phyloP scores from a whole-genome alignment of 2,888 invertebrate genomes.

The Synergus laeviventris region DNA sequence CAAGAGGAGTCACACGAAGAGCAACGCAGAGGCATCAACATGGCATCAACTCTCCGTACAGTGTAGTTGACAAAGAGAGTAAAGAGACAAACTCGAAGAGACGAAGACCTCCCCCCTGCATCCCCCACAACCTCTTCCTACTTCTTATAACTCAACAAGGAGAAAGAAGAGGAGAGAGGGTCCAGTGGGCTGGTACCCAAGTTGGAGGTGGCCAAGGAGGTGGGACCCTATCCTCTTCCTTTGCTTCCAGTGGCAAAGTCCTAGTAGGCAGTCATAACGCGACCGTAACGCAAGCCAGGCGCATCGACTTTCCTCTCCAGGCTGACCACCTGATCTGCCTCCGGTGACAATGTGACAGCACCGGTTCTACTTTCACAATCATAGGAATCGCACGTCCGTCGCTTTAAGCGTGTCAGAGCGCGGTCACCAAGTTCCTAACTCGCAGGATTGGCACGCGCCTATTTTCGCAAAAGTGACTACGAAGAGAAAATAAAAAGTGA shows the following conservation, averaged over 20 bases:
- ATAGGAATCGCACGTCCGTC: background rate
- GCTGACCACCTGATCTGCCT: constrained; percentile 52
- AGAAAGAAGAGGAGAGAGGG: constrained; percentile 68
- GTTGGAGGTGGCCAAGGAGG: constrained; percentile 75
- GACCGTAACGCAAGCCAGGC: constrained; percentile 71
- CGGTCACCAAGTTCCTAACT: constrained; percentile 41
- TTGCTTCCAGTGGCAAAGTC: constrained; percentile 69
- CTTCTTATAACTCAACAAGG: constrained; percentile 16
- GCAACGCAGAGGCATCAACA: background rate
- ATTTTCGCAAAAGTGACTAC: background rate
- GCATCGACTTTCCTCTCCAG: constrained; percentile 52
- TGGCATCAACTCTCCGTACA: too few species aligned
- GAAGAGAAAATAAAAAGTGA: background rate
- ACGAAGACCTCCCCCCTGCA: background rate
- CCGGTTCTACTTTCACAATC: constrained; percentile 26
- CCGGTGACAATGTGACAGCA: constrained; percentile 47
- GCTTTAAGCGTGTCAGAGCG: constrained; percentile 8
- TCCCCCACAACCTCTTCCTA: background rate
- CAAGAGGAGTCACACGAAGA: background rate
- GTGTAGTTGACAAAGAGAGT: constrained; percentile 8
- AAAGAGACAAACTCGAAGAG: too few species aligned
- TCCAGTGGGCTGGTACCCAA: constrained; percentile 75
- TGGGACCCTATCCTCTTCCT: constrained; percentile 72
- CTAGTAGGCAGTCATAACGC: constrained; percentile 74
- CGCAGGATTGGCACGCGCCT: background rate